Evolutionary conservation across 2,113 vertebrate genomes (phyloP).

Genomic region (Halichoeres trimaculatus): DNA sequence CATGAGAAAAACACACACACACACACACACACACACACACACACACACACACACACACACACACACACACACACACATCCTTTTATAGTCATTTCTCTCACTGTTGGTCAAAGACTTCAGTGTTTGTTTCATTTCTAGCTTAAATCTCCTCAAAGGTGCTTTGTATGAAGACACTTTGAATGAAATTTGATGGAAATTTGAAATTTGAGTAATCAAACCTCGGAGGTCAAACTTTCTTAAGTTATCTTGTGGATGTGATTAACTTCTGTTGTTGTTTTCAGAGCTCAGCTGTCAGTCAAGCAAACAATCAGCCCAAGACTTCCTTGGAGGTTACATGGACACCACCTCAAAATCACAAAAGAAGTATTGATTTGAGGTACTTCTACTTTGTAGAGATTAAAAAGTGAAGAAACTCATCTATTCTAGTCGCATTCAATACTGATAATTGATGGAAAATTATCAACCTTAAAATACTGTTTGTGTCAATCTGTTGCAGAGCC

Average conservation of each 20-base stretch:
- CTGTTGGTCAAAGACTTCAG: too few relatives aligned
- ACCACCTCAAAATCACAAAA: accelerated
- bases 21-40: too few relatives aligned
- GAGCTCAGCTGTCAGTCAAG: constrained; percentile 39
- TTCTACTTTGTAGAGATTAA: too few relatives aligned
- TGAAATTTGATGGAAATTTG: not conserved
- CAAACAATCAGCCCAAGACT: accelerated
- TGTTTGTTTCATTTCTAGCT: too few relatives aligned
- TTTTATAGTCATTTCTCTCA: too few relatives aligned
- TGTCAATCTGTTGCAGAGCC: constrained; percentile 48
- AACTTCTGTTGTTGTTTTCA: constrained; percentile 16
- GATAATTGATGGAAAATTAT: not conserved
- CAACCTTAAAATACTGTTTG: not conserved
- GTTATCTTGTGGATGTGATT: not conserved
- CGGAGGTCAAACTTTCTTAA: not conserved
- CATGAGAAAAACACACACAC: too few relatives aligned
- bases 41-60: too few relatives aligned
- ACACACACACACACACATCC: too few relatives aligned
- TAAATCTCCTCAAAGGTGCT: too few relatives aligned
- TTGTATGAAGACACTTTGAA: not conserved
- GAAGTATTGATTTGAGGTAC: constrained; percentile 38
- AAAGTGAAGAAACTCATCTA: too few relatives aligned
- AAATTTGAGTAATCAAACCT: too few relatives aligned
- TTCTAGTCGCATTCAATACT: not conserved
- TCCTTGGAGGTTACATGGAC: constrained; percentile 31